Evolutionary conservation across 2,113 vertebrate species (phyloP).

Genomic region (Notothenia rossii): DNA sequence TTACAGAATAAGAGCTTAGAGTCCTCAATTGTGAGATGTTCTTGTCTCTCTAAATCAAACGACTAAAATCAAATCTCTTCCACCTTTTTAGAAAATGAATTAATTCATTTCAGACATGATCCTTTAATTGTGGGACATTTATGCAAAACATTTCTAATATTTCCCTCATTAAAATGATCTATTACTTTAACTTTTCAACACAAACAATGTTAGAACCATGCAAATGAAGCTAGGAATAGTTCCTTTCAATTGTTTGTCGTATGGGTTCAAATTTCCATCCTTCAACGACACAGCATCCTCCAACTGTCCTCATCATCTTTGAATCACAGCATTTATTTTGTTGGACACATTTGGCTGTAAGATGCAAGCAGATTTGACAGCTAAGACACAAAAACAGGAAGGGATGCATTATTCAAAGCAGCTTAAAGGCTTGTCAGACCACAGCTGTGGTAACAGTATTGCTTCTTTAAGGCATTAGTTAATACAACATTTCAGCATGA

Average conservation of each 20-base stretch:
- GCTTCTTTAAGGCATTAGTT: conserved; percentile 17
- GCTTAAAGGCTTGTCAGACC: conserved; percentile 50
- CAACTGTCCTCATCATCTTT: conserved; percentile 35
- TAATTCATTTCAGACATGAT: background rate
- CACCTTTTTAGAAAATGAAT: background rate
- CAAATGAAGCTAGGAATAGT: conserved; percentile 8
- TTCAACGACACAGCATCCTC: background rate
- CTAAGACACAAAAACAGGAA: conserved; percentile 57
- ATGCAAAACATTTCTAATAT: background rate
- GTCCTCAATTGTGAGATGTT: background rate
- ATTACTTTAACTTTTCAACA: conserved; percentile 1
- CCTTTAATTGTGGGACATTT: background rate
- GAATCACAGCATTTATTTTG: conserved; percentile 22
- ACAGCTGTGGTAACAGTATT: conserved; percentile 39
- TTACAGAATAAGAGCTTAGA: background rate
- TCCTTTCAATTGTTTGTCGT: background rate
- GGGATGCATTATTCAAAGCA: conserved; percentile 64
- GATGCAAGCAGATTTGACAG: conserved; percentile 46
- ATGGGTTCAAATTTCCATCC: background rate
- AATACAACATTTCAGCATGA: conserved; percentile 21
- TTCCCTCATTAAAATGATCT: background rate
- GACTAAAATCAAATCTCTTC: background rate
- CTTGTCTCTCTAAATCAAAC: background rate
- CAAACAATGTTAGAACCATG: conserved; percentile 1
- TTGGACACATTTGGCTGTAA: conserved; percentile 36